phyloP scores from a whole-genome alignment of 2,888 invertebrate genomes.

The Lasioglossum morio region DNA sequence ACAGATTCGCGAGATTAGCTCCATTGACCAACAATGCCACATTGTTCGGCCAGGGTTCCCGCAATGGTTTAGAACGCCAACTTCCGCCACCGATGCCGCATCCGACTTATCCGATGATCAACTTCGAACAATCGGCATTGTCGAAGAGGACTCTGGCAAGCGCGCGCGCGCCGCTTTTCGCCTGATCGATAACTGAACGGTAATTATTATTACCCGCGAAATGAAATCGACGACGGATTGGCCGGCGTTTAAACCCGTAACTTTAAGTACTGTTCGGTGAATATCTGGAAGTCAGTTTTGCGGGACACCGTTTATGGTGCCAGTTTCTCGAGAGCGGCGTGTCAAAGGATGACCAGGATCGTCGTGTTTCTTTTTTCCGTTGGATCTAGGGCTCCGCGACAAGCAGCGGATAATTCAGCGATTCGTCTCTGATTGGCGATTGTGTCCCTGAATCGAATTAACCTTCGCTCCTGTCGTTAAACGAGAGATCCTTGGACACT shows the following conservation, averaged over 20 bases:
- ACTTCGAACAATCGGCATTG: conserved; percentile 47
- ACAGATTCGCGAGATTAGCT: conserved; percentile 71
- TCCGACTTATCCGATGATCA: conserved; percentile 33
- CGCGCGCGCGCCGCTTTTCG: not conserved
- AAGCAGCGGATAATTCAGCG: conserved; percentile 68
- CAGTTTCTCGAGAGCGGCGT: conserved; percentile 26
- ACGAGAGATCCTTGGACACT: conserved; percentile 28
- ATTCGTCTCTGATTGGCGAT: conserved; percentile 71
- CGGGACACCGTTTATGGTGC: not conserved
- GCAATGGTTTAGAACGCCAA: conserved; percentile 48
- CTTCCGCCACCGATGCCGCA: conserved; percentile 4
- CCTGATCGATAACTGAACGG: not conserved
- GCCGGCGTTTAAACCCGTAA: not conserved
- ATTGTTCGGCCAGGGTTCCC: conserved; percentile 55
- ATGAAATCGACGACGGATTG: not conserved
- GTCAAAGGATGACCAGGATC: conserved; percentile 62
- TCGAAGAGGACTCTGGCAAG: not conserved
- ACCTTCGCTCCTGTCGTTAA: conserved; percentile 40
- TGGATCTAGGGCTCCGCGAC: conserved; percentile 54
- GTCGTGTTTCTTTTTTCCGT: conserved; percentile 66
- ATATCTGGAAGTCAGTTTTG: not conserved
- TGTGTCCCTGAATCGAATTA: conserved; percentile 68
- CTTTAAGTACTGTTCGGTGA: no score
- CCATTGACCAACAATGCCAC: conserved; percentile 73
- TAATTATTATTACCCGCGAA: not conserved